Conservation (phyloP, 2,797 vertebrate species). For the Otolemur crassicaudatus region DNA sequence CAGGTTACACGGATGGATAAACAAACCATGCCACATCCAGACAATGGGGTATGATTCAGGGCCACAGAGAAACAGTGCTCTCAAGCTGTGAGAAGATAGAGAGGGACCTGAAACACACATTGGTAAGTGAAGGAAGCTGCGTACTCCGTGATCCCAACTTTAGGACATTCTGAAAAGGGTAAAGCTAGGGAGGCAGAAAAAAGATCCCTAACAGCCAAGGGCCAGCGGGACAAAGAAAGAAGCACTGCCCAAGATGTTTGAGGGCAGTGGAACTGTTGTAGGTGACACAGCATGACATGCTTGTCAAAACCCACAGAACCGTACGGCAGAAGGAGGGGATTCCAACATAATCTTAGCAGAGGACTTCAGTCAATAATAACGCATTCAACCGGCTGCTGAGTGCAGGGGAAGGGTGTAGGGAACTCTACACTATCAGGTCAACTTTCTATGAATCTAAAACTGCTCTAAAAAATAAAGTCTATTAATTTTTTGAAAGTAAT, state of each 20-base stretch:
- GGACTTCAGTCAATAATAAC: fast-evolving
- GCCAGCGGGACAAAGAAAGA: fast-evolving
- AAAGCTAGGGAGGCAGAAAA: background rate
- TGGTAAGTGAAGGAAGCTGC: background rate
- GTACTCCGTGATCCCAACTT: fast-evolving
- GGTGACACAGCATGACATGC: fast-evolving
- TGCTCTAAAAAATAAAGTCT: background rate
- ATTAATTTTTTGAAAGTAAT: background rate
- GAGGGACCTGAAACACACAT: background rate
- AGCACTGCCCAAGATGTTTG: fast-evolving
- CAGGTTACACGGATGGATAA: fast-evolving
- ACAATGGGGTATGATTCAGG: fast-evolving
- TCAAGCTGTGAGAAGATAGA: fast-evolving
- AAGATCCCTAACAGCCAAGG: background rate
- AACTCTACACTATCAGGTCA: fast-evolving
- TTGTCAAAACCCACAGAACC: background rate
- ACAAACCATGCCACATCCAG: no score
- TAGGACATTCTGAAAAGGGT: background rate
- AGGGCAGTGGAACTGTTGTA: background rate
- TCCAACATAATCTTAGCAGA: no score
- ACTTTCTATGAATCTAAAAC: background rate
- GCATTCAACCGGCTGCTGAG: fast-evolving
- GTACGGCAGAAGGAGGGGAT: fast-evolving
- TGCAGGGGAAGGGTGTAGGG: fast-evolving
- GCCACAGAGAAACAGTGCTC: background rate